Conservation (phyloP, 2,888 invertebrate genomes). For the Platycheirus albimanus region DNA sequence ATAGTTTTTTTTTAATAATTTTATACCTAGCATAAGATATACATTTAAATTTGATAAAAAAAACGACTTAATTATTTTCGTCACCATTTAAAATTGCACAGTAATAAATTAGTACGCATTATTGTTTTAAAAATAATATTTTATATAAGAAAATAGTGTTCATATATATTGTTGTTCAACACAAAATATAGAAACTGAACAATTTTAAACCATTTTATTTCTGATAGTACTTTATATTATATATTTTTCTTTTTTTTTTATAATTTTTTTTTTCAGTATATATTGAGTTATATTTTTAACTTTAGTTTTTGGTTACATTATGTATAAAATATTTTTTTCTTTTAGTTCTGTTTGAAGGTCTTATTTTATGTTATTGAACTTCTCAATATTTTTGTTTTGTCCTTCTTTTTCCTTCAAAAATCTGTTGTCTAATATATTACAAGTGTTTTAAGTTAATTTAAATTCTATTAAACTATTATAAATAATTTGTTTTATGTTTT, state of each 20-base stretch:
- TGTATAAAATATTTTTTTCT: conserved; percentile 31
- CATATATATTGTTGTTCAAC: neutral
- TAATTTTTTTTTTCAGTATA: conserved; percentile 14
- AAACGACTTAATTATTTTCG: too few relatives aligned
- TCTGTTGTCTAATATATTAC: too few relatives aligned
- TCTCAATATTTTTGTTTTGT: too few relatives aligned
- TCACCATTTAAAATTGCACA: neutral
- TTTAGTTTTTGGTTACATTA: conserved; percentile 68
- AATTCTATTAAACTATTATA: too few relatives aligned
- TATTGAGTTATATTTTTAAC: conserved; percentile 34
- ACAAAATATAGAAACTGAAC: neutral
- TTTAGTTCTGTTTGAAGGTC: conserved; percentile 13
- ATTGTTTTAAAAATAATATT: neutral
- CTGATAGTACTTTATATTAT: neutral
- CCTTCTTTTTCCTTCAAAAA: too few relatives aligned
- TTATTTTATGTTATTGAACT: conserved; percentile 12
- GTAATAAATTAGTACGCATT: conserved; percentile 1
- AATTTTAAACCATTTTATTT: neutral
- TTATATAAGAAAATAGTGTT: neutral
- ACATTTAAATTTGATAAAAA: too few relatives aligned
- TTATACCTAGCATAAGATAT: too few relatives aligned
- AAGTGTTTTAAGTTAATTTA: too few relatives aligned
- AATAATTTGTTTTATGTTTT: too few relatives aligned
- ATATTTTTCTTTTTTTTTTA: neutral
- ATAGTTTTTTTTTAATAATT: too few relatives aligned